These are phyloP conservation scores for Sapajus apella DNA, from an alignment of 2,113 vertebrate species.

Conservation along the genomic window DNA sequence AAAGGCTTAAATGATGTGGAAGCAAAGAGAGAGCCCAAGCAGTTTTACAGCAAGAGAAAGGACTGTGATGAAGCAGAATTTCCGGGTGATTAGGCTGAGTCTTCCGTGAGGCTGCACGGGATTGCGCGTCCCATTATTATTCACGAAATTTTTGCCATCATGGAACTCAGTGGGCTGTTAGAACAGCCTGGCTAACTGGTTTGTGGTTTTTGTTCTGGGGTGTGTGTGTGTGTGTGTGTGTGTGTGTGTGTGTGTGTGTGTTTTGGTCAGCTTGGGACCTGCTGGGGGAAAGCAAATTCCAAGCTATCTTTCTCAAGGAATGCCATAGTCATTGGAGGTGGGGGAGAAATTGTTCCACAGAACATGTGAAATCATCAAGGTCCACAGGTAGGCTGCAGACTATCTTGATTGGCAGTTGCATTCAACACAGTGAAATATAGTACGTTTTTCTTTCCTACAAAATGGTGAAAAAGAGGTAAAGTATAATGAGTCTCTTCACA, in stretches of 20 bases:
- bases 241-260: no score
- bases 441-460: background rate
- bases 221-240: no score
- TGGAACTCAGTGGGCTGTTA: no score
- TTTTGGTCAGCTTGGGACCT: background rate
- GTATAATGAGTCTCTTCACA: background rate
- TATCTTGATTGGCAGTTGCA: rapidly evolving
- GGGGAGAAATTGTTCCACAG: background rate
- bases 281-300: background rate
- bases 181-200: background rate
- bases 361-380: background rate
- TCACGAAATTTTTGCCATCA: background rate
- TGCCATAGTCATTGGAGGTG: background rate
- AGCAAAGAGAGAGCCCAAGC: background rate
- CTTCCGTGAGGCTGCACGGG: background rate
- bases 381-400: background rate
- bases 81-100: background rate
- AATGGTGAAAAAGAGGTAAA: background rate
- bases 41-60: background rate
- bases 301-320: slow-evolving; percentile 10
- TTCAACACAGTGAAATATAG: background rate
- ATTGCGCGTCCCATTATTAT: background rate
- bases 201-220: background rate
- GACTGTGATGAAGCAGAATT: background rate
- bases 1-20: slow-evolving; percentile 18